Conservation (phyloP, 1,140 invertebrate species). For the Myzus persicae region DNA sequence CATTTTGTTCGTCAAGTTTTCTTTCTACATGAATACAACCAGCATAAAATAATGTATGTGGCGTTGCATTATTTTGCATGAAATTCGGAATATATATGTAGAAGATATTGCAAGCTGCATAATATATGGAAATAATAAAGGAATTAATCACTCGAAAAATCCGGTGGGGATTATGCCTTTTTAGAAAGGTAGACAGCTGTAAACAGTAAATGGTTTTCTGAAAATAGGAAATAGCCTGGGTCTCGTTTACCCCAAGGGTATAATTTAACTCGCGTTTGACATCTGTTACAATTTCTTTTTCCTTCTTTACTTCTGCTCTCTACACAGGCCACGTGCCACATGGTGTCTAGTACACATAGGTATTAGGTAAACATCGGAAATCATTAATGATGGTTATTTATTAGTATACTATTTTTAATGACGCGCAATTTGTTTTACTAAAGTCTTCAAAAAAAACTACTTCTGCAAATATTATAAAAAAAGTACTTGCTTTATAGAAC, state of each 20-base stretch:
- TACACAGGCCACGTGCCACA: conserved; percentile 50
- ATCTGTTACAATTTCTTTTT: conserved; percentile 59
- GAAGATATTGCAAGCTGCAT: conserved; percentile 36
- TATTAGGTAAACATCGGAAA: neutral
- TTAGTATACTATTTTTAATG: conserved; percentile 26
- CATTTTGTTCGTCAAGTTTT: neutral
- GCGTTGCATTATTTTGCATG: conserved; percentile 27
- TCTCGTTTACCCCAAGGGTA: conserved; percentile 53
- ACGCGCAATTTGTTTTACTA: neutral
- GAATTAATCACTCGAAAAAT: conserved; percentile 57
- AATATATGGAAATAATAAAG: conserved; percentile 9
- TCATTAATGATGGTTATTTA: conserved; percentile 26
- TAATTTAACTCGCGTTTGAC: conserved; percentile 58
- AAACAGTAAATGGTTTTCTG: conserved; percentile 57
- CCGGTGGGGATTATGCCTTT: conserved; percentile 44
- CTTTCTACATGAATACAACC: neutral
- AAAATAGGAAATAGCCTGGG: conserved; percentile 54
- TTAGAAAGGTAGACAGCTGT: conserved; percentile 53
- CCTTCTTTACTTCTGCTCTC: conserved; percentile 53
- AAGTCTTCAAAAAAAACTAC: neutral
- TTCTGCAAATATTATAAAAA: neutral
- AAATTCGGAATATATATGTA: conserved; percentile 26
- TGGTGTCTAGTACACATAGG: conserved; percentile 41
- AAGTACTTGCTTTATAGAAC: neutral
- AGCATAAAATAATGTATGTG: neutral